phyloP scores from a whole-genome alignment of 2,797 vertebrate genomes.

The Ibycter americanus region DNA sequence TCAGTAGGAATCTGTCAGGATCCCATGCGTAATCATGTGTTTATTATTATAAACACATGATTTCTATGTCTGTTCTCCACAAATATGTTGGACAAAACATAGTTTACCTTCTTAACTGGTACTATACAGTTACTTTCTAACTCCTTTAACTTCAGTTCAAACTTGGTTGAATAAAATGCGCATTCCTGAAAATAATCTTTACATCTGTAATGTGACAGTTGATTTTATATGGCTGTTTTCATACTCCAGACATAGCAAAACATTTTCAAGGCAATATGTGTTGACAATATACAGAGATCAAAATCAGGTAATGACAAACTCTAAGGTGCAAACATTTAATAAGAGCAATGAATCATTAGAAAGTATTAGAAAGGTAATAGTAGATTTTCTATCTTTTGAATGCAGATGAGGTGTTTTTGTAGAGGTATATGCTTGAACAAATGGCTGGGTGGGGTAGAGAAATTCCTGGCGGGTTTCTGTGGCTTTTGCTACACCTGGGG shows the following conservation, averaged over 20 bases:
- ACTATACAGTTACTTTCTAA: neutral
- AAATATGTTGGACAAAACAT: conserved; percentile 9
- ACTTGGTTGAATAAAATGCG: neutral
- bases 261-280: neutral
- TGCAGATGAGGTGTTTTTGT: neutral
- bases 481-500: neutral
- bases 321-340: neutral
- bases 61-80: neutral
- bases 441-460: neutral
- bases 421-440: neutral
- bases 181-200: conserved; percentile 11
- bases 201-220: neutral
- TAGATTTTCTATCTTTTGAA: neutral
- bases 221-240: neutral
- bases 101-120: conserved; percentile 31
- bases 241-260: neutral
- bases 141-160: conserved; percentile 7
- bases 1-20: conserved; percentile 48
- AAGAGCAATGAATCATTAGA: neutral
- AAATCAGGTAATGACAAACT: neutral
- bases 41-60: conserved; percentile 19
- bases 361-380: neutral
- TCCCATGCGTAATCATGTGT: neutral
- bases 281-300: conserved; percentile 13
- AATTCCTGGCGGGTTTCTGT: neutral